A percentile compares a stretch with the other conserved stretches of the same genome.
These are phyloP conservation scores for Ectobius pallidus DNA, from an alignment of 2,888 invertebrate species.

Conservation along the genomic window DNA sequence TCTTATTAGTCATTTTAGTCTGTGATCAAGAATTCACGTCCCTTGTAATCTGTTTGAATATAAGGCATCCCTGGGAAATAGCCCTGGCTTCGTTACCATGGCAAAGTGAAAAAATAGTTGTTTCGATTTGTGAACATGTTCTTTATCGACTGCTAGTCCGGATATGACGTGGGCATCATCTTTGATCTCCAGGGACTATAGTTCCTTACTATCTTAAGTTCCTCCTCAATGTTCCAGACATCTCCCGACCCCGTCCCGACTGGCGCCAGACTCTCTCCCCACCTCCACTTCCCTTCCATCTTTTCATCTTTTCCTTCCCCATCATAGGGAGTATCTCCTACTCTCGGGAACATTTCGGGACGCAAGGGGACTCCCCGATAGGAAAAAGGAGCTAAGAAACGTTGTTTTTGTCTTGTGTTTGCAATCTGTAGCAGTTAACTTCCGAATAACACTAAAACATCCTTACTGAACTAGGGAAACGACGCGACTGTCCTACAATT, in stretches of 20 bases:
- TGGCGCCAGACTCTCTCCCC: conserved; percentile 29
- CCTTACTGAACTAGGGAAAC: too few relatives aligned
- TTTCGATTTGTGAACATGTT: too few relatives aligned
- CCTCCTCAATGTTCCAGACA: conserved; percentile 23
- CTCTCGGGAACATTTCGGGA: not conserved
- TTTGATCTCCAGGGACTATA: conserved; percentile 18
- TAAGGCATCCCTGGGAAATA: too few relatives aligned
- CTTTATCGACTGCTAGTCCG: too few relatives aligned
- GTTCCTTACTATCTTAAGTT: not conserved
- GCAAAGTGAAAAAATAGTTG: too few relatives aligned
- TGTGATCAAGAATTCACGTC: too few relatives aligned
- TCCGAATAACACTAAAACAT: not conserved
- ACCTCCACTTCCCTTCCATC: conserved; percentile 8
- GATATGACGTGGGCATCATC: not conserved
- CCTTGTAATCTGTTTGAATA: too few relatives aligned
- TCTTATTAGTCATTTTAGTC: too few relatives aligned
- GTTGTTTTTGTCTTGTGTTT: not conserved
- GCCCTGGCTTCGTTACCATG: too few relatives aligned
- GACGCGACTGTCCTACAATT: not conserved
- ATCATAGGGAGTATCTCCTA: conserved; percentile 10
- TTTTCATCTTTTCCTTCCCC: conserved; percentile 24
- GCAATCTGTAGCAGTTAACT: not conserved
- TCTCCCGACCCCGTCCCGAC: conserved; percentile 30
- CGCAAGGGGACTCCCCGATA: not conserved
- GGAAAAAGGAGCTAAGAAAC: not conserved